A percentile compares a stretch with the other conserved stretches of the same genome.
Evolutionary conservation across 2,797 vertebrate species (phyloP).

Genomic region (Rhinoraja longicauda): DNA sequence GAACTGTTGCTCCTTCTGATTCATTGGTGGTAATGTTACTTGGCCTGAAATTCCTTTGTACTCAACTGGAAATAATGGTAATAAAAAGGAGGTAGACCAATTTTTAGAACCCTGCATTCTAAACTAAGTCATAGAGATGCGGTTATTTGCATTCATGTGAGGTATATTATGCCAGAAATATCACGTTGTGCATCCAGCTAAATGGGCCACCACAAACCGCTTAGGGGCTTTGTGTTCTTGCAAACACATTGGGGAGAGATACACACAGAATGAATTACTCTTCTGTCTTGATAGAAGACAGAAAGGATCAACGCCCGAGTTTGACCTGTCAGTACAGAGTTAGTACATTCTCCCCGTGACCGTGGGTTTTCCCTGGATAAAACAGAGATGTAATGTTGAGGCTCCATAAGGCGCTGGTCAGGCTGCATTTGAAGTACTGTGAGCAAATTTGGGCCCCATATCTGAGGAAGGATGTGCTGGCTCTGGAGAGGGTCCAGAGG

Average conservation of each 20-base stretch:
- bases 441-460: no score
- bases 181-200: background rate
- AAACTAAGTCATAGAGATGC: background rate
- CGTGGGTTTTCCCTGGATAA: no score
- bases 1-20: no score
- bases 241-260: background rate
- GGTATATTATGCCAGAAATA: background rate
- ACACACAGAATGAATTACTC: background rate
- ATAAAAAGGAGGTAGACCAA: background rate
- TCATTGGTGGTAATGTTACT: background rate
- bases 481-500: no score
- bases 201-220: background rate
- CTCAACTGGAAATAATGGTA: background rate
- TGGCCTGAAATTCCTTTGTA: background rate
- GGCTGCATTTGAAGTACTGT: no score
- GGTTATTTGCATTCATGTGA: background rate
- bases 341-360: no score
- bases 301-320: background rate
- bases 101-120: background rate
- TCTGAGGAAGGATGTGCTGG: no score
- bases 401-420: no score
- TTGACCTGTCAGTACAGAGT: no score
- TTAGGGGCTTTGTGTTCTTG: background rate
- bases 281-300: background rate
- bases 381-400: no score